phyloP scores from a whole-genome alignment of 2,113 vertebrate species.

The Platichthys flesus region DNA sequence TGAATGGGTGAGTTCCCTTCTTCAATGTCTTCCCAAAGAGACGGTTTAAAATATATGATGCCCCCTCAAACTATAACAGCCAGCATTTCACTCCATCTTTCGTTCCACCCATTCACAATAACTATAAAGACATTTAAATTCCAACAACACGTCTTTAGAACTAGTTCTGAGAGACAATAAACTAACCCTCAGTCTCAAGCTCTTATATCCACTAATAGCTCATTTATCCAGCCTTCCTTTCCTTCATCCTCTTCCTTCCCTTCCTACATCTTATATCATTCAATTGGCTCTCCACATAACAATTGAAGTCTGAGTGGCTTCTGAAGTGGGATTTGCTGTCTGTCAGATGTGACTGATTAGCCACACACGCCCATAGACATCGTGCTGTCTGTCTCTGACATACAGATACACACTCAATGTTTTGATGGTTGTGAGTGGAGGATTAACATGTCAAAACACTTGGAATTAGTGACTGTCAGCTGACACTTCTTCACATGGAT shows the following conservation, averaged over 20 bases:
- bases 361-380: neutral
- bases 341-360: conserved; percentile 76
- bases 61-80: no score
- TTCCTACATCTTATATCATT: conserved; percentile 62
- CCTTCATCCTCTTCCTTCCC: conserved; percentile 40
- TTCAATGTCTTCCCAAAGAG: no score
- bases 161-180: conserved; percentile 14
- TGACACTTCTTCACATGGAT: conserved; percentile 35
- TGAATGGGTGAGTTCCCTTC: no score
- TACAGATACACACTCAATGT: conserved; percentile 32
- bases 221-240: conserved; percentile 40
- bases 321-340: conserved; percentile 69
- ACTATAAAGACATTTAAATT: neutral
- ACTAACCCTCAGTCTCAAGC: neutral
- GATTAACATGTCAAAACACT: conserved; percentile 54
- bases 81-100: no score
- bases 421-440: conserved; percentile 34
- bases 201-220: conserved; percentile 29
- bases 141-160: conserved; percentile 4
- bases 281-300: conserved; percentile 64
- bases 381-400: neutral
- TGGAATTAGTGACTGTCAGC: conserved; percentile 44
- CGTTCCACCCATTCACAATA: neutral
- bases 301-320: conserved; percentile 71
- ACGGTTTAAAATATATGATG: no score